Base-by-base conservation (phyloP, 2,797 vertebrate genomes). In the Labeo calbasu region DNA sequence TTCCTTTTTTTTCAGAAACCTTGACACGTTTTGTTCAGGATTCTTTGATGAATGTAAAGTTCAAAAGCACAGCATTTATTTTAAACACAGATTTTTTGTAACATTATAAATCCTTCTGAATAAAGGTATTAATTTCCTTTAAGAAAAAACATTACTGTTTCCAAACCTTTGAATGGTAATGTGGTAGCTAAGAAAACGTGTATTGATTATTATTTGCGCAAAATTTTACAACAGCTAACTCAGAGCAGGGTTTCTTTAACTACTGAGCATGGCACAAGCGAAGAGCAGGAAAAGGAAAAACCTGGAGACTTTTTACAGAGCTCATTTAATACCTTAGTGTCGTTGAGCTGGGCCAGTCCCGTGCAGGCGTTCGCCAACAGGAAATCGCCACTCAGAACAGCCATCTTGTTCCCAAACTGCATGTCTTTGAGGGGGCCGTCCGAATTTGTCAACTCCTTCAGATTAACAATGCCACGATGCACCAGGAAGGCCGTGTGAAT, bases 361-460 rank as follows among this genome's bases (percentile, higher is more conserved):
- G 96, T 97, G 83, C 97, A 99, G 46, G 97, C 98, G 63, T 96
- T 99, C 15, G 98, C 98, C 25, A 99, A 93, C 85, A 99, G 95
- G 91, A 99, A 99, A 93, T 99, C 98, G 21, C 98, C 98, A 68
- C 97, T 98, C 89, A 99, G 88, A 89, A 99, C 92, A 2, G 98
- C 98, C 95, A 99, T 98, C 94, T 99, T 99, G 92, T 99, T 99
- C 88, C 98, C 98, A 93, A 99, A 99, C 85, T 97, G 94, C 98
- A 99, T 98, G 92, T 99, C 98, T 91, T 98, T 98, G 87, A 98
- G 92, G 0, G 96, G 95, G 21, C 97, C 97, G 8, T 99, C 97
- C 0, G 96, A 97, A 40, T 94, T 92, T 0, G 96, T 98, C 92
- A 97, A 94, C 87, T 98, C 97, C 85, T 94, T 96, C 79, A 99